Percentiles rank a stretch among this genome's conserved stretches.
Evolutionary conservation across 2,888 invertebrate species (phyloP).

Genomic region (Scotopteryx bipunctaria): DNA sequence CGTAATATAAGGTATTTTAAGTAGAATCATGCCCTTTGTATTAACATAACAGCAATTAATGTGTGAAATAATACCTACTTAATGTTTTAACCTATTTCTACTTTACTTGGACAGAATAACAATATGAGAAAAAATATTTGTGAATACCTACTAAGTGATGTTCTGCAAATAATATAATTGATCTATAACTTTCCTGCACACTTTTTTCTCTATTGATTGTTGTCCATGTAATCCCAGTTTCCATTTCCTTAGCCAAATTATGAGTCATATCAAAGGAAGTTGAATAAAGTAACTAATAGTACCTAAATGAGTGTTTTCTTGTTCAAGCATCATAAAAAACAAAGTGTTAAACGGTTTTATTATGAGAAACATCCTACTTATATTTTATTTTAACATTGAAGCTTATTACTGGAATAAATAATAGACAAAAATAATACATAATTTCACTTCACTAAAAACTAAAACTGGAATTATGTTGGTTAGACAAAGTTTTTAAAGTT

Average conservation of each 20-base stretch:
- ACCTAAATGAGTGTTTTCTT: conserved; percentile 38
- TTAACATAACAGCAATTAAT: conserved; percentile 44
- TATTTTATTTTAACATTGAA: background rate
- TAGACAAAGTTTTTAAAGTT: background rate
- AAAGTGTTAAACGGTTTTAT: conserved; percentile 1
- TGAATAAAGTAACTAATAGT: conserved; percentile 73
- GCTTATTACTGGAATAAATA: conserved; percentile 1
- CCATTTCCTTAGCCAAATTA: conserved; percentile 78
- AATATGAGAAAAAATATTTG: conserved; percentile 4
- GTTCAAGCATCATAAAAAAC: background rate
- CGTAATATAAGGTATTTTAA: conserved; percentile 58
- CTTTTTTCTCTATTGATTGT: conserved; percentile 32
- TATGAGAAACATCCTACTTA: background rate
- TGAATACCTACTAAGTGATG: no score
- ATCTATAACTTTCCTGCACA: background rate
- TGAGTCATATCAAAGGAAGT: conserved; percentile 81
- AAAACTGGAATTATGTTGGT: background rate
- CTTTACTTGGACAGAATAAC: conserved; percentile 16
- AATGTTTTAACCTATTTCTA: conserved; percentile 37
- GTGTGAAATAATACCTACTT: conserved; percentile 50
- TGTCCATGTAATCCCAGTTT: conserved; percentile 59
- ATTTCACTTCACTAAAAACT: conserved; percentile 4
- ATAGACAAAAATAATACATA: conserved; percentile 9
- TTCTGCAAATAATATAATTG: background rate
- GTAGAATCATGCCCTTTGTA: conserved; percentile 56